phyloP scores from a whole-genome alignment of 1,140 invertebrate genomes.

The Drosophila chauvacae region DNA sequence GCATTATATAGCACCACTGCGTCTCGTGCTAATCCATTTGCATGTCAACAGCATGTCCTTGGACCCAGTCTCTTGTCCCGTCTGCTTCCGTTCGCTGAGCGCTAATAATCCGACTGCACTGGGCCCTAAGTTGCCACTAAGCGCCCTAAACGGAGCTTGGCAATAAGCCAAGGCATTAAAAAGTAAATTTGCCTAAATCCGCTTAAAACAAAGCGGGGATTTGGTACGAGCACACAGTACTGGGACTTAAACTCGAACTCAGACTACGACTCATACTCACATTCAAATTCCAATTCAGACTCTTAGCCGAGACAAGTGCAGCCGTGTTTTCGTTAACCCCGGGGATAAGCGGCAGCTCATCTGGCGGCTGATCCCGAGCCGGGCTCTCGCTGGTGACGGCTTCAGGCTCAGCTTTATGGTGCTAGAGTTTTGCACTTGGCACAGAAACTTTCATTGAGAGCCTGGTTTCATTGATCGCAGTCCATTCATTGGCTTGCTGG shows the following conservation, averaged over 20 bases:
- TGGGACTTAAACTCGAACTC: neutral
- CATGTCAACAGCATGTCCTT: conserved; percentile 61
- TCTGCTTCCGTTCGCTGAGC: conserved; percentile 57
- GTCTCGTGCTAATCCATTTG: conserved; percentile 72
- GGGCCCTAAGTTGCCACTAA: conserved; percentile 62
- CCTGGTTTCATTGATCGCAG: conserved; percentile 25
- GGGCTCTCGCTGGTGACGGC: neutral
- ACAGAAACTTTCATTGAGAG: conserved; percentile 45
- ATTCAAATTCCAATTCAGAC: neutral
- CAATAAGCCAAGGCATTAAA: conserved; percentile 80
- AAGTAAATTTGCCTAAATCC: conserved; percentile 80
- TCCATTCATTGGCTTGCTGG: conserved; percentile 19
- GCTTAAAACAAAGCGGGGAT: conserved; percentile 55
- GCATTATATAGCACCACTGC: conserved; percentile 48
- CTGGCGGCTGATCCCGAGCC: conserved; percentile 9
- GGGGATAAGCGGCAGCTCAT: conserved; percentile 36
- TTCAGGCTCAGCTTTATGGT: conserved; percentile 4
- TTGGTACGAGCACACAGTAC: neutral
- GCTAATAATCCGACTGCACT: conserved; percentile 52
- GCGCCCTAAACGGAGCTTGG: conserved; percentile 71
- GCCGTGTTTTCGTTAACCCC: conserved; percentile 45
- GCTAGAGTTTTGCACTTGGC: conserved; percentile 1
- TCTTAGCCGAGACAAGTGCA: conserved; percentile 28
- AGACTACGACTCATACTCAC: neutral
- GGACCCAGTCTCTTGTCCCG: neutral